Evolutionary conservation across 2,888 invertebrate genomes (phyloP), one percentile per base, ranked within the genome.

Genomic region (Omphaloscelis lunosa): DNA sequence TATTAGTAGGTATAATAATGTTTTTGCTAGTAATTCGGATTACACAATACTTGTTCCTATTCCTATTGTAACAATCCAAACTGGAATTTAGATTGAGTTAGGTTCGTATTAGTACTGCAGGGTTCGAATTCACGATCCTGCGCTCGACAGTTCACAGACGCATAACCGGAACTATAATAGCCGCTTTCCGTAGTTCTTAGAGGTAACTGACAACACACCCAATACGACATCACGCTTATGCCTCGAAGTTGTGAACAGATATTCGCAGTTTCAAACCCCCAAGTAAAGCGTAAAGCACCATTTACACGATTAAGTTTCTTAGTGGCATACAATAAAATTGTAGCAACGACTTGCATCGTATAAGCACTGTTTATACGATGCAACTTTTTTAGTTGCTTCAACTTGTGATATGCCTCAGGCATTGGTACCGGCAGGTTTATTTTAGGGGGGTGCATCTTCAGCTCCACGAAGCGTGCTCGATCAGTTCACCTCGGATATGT

Each of bases 51-150:
- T 20, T 20, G 34, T 41, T 5, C 17, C 23, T 39, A 11, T 45
- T 29, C 20, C 7, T 8, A 9, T 56, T 34, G 12, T 17, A 53
- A 29, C 0, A 11, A 51, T 9, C 39, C 9, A 45, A 56, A 77
- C 20, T 59, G 17, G 61, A 27, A 29, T 29, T 45, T 17, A 4
- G 29, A 12, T 23, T 11, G 45, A 9, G 27, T 34, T 58, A 4
- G 11, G 45, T 27, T 23, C 3, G 12, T 6, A 48, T 6, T 51
- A 53, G 41, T 45, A 5, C n/a, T 56, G 45, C 9, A 15, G 23
- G 27, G 45, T 48, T 72, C n/a, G 27, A 80, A 77, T 51, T 58
- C n/a, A 4, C 7, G 39, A n/a, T 29, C 69, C 12, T 9, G 23
- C 6, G 12, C 4, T 67, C 20, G 20, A n/a, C 39, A 17, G 2